phyloP scores from a whole-genome alignment of 2,888 invertebrate genomes.

The Ornithoptera priamus region DNA sequence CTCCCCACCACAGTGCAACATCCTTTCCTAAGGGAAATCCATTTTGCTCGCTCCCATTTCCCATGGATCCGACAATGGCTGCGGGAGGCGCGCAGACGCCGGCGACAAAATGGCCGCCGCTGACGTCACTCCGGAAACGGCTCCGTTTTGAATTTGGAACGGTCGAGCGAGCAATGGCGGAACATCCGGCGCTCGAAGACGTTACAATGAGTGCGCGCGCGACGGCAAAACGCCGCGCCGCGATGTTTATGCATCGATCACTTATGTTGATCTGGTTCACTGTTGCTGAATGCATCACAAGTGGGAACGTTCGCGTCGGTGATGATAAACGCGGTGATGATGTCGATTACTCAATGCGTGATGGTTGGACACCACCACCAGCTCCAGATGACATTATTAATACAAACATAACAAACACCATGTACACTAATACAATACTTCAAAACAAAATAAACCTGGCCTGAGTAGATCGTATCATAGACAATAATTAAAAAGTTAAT shows the following conservation, averaged over 20 bases:
- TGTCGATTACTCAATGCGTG: no score
- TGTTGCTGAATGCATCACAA: neutral
- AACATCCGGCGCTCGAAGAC: constrained; percentile 77
- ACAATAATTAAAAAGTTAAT: no score
- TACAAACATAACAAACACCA: no score
- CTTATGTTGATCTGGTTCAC: constrained; percentile 27
- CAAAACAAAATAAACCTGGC: no score
- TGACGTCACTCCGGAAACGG: constrained; percentile 78
- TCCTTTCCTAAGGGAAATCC: constrained; percentile 69
- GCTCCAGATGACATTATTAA: no score
- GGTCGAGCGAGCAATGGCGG: constrained; percentile 75
- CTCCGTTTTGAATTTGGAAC: constrained; percentile 80
- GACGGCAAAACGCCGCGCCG: constrained; percentile 39
- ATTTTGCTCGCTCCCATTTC: constrained; percentile 58
- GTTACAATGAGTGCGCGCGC: constrained; percentile 72
- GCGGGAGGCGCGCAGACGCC: constrained; percentile 52
- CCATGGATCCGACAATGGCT: constrained; percentile 58
- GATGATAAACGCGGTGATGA: no score
- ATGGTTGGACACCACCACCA: no score
- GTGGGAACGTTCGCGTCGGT: no score
- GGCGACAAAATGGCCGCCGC: constrained; percentile 52
- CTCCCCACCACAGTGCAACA: constrained; percentile 36
- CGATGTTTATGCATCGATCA: constrained; percentile 29
- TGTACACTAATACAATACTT: no score
- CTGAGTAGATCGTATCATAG: no score